phyloP scores from a whole-genome alignment of 2,797 vertebrate species.

The Oreortyx pictus region DNA sequence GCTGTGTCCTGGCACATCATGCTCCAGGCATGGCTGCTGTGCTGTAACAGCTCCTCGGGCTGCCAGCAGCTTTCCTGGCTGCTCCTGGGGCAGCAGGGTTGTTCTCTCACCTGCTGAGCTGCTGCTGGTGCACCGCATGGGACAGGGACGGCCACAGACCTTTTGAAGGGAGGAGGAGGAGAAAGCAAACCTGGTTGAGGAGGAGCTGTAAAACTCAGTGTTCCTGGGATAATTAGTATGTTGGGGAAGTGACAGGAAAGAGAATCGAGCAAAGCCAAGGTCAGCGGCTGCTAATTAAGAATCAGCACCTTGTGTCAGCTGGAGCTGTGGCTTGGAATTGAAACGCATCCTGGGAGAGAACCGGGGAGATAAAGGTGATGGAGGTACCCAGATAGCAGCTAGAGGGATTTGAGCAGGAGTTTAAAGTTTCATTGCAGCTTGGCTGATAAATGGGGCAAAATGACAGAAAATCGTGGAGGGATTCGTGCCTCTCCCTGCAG shows the following conservation, averaged over 20 bases:
- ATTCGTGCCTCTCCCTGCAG: neutral
- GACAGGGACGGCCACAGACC: neutral
- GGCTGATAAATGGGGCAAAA: constrained; percentile 50
- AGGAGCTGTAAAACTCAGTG: constrained; percentile 4
- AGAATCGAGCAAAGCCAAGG: constrained; percentile 67
- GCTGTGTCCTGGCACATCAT: neutral
- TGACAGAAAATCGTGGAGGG: constrained; percentile 18
- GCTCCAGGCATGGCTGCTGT: neutral
- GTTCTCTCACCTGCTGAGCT: neutral
- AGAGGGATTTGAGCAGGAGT: constrained; percentile 23
- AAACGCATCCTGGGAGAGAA: constrained; percentile 56
- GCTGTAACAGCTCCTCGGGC: neutral
- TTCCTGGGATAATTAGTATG: constrained; percentile 71
- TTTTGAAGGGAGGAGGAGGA: neutral
- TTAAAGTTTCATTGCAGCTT: constrained; percentile 39
- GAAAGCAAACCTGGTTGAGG: constrained; percentile 32
- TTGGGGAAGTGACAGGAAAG: constrained; percentile 69
- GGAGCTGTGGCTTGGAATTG: constrained; percentile 59
- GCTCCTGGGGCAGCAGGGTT: neutral
- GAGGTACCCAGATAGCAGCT: constrained; percentile 57
- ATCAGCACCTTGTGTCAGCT: constrained; percentile 71
- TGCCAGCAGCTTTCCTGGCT: neutral
- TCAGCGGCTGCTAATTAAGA: constrained; percentile 73
- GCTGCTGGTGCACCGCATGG: neutral
- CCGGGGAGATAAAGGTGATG: constrained; percentile 48